phyloP scores from a whole-genome alignment of 2,888 invertebrate species.

The Synanthedon vespiformis region DNA sequence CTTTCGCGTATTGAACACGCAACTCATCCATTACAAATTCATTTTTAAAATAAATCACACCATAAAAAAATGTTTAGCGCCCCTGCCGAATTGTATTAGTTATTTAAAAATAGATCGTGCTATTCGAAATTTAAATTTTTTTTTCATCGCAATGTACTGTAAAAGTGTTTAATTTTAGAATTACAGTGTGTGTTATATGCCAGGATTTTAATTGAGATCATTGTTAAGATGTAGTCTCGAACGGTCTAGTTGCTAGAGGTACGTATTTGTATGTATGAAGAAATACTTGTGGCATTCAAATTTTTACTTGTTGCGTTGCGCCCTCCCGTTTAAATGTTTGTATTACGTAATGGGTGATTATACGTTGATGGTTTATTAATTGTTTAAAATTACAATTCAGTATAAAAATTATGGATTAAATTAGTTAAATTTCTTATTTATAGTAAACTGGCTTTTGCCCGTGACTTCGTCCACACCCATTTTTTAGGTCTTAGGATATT shows the following conservation, averaged over 20 bases:
- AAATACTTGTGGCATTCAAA: constrained; percentile 30
- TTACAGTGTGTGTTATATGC: constrained; percentile 23
- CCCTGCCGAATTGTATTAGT: background rate
- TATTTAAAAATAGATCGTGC: background rate
- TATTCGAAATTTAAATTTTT: background rate
- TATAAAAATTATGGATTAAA: no score
- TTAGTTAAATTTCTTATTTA: no score
- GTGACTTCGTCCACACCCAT: no score
- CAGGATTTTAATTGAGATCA: constrained; percentile 20
- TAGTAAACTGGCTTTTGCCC: no score
- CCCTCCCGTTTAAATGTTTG: constrained; percentile 31
- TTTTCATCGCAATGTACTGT: background rate
- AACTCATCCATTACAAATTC: constrained; percentile 8
- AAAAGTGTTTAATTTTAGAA: constrained; percentile 12
- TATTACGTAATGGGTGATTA: constrained; percentile 52
- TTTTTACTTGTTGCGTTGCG: constrained; percentile 64
- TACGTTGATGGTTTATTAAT: constrained; percentile 12
- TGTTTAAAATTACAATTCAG: background rate
- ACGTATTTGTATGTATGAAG: constrained; percentile 19
- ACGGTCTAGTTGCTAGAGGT: constrained; percentile 13
- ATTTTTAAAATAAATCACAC: background rate
- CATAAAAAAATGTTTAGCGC: background rate
- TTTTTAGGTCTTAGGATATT: no score
- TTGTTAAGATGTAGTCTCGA: constrained; percentile 42
- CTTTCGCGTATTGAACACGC: constrained; percentile 35